These are phyloP conservation scores for Amphimallon solstitiale DNA, from an alignment of 2,888 invertebrate species.

Conservation along the genomic window DNA sequence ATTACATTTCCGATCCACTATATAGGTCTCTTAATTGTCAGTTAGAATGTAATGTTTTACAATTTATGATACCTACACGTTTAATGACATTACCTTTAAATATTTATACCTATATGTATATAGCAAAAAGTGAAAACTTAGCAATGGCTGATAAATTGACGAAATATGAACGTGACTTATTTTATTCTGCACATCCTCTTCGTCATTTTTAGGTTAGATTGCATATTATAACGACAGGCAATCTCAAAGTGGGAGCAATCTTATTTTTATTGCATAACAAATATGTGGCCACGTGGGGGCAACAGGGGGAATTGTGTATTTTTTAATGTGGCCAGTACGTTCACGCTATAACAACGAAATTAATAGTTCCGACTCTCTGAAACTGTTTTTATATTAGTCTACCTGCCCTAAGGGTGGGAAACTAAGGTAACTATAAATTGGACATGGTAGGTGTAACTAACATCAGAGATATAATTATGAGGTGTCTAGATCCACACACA, in stretches of 20 bases:
- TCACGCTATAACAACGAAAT: slow-evolving; percentile 37
- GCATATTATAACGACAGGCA: slow-evolving; percentile 12
- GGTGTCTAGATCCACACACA: slow-evolving; percentile 43
- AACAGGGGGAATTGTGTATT: slow-evolving; percentile 12
- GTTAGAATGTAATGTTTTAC: too few species aligned
- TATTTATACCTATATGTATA: too few species aligned
- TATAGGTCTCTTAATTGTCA: too few species aligned
- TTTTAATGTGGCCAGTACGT: slow-evolving; percentile 21
- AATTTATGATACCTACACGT: too few species aligned
- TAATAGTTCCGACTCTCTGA: slow-evolving; percentile 27
- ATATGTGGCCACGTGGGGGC: too few species aligned
- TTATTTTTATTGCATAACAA: slow-evolving; percentile 20
- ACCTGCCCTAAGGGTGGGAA: slow-evolving; percentile 32
- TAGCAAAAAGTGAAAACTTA: too few species aligned
- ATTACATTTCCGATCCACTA: too few species aligned
- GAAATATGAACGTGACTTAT: too few species aligned
- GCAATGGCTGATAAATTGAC: too few species aligned
- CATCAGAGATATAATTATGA: slow-evolving; percentile 45
- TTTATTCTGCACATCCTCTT: too few species aligned
- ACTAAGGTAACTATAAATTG: slow-evolving; percentile 39
- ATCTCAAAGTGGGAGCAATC: slow-evolving; percentile 11
- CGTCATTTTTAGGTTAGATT: slow-evolving; percentile 15
- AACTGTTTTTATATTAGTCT: slow-evolving; percentile 27
- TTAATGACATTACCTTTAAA: too few species aligned
- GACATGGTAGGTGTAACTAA: slow-evolving; percentile 42